Percentiles rank a stretch among this genome's conserved stretches.
Conservation (phyloP, 2,888 invertebrate genomes). For the Aphodius granarius region DNA sequence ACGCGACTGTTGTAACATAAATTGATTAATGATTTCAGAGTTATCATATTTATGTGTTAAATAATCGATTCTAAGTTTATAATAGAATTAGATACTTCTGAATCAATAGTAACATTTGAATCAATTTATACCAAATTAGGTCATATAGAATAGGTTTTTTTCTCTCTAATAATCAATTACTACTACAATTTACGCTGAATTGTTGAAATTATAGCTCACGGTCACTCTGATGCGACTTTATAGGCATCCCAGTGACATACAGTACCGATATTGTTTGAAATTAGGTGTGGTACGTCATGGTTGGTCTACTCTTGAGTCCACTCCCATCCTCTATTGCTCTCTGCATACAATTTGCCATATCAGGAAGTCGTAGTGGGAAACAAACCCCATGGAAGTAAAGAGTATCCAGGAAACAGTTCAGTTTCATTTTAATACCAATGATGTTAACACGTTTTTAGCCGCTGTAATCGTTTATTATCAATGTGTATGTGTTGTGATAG, state of each 20-base stretch:
- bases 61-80: no score
- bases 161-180: not conserved
- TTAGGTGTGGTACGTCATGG: not conserved
- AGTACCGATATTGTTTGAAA: not conserved
- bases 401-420: not conserved
- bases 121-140: not conserved
- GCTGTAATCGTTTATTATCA: no score
- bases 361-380: slow-evolving; percentile 8
- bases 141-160: not conserved
- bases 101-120: no score
- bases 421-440: not conserved
- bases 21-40: no score
- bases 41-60: not conserved
- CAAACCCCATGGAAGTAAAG: not conserved
- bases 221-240: not conserved
- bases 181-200: not conserved
- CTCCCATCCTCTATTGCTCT: not conserved
- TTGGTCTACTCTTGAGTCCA: not conserved
- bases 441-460: not conserved
- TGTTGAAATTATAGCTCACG: not conserved
- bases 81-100: no score
- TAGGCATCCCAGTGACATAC: not conserved
- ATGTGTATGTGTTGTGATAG: no score
- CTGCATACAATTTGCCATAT: not conserved
- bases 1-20: no score